Conservation (phyloP, 2,113 vertebrate genomes). For the Pollimyrus isidori region DNA sequence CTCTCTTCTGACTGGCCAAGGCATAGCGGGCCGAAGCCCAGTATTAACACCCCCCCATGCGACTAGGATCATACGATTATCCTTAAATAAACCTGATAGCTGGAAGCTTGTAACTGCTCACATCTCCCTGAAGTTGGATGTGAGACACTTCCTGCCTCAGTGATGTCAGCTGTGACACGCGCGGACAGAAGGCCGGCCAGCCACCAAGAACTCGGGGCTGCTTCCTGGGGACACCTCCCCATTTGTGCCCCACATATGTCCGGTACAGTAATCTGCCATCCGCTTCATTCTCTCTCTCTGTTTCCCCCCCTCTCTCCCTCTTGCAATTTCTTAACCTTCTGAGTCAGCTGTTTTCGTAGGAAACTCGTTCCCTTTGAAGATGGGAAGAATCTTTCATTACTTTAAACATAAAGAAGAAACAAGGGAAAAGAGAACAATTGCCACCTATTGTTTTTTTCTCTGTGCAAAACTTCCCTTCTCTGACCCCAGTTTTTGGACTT, state of each 20-base stretch:
- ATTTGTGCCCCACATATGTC: not conserved
- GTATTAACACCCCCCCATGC: not conserved
- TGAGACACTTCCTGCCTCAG: not conserved
- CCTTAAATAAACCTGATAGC: slow-evolving; percentile 14
- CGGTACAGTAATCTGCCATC: not conserved
- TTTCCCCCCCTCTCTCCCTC: not conserved
- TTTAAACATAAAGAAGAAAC: slow-evolving; percentile 50
- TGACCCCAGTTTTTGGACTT: slow-evolving; percentile 19
- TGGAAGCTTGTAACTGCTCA: not conserved
- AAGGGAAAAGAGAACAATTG: slow-evolving; percentile 56
- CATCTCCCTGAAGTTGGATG: not conserved
- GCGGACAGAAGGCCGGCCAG: not conserved
- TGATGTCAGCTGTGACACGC: not conserved
- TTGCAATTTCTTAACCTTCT: slow-evolving; percentile 41
- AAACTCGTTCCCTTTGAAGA: slow-evolving; percentile 67
- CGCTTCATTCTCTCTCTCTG: not conserved
- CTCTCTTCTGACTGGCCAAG: not conserved
- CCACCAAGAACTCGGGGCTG: not conserved
- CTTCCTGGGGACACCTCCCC: not conserved
- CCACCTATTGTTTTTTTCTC: slow-evolving; percentile 57
- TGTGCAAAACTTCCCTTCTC: slow-evolving; percentile 16
- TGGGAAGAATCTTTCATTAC: slow-evolving; percentile 70
- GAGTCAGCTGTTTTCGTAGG: slow-evolving; percentile 68
- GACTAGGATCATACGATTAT: not conserved
- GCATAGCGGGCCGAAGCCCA: not conserved